Conservation (phyloP, 2,888 invertebrate species). For the Philaethria dido region DNA sequence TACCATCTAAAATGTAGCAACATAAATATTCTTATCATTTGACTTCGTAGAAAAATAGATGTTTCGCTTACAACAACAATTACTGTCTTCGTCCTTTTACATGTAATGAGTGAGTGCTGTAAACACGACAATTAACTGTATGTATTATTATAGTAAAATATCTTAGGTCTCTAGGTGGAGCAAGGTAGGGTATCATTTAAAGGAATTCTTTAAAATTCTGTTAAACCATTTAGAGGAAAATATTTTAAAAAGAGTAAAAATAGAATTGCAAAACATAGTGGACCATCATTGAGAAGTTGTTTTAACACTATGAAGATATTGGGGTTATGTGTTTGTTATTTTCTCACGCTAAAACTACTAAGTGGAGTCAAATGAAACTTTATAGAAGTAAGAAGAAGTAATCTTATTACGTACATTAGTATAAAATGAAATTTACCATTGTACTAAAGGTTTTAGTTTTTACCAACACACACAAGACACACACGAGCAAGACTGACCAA, state of each 20-base stretch:
- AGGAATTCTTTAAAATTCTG: background rate
- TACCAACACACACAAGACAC: no score
- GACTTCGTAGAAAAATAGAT: slow-evolving; percentile 26
- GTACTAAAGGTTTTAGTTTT: no score
- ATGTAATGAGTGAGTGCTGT: slow-evolving; percentile 21
- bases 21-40: slow-evolving; percentile 16
- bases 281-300: no score
- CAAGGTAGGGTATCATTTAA: slow-evolving; percentile 1
- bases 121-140: slow-evolving; percentile 27
- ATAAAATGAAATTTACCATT: no score
- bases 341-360: no score
- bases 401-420: no score
- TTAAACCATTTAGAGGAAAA: background rate
- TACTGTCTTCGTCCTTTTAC: slow-evolving; percentile 14
- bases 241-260: background rate
- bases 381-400: no score
- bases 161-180: slow-evolving; percentile 1
- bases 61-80: slow-evolving; percentile 14
- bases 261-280: background rate
- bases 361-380: no score
- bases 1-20: slow-evolving; percentile 26
- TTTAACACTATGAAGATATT: no score
- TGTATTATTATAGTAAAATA: slow-evolving; percentile 7
- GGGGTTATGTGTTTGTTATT: no score
- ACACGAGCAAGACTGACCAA: no score